These are phyloP conservation scores for Climacteris rufus DNA, from an alignment of 2,113 vertebrate genomes.

Conservation along the genomic window DNA sequence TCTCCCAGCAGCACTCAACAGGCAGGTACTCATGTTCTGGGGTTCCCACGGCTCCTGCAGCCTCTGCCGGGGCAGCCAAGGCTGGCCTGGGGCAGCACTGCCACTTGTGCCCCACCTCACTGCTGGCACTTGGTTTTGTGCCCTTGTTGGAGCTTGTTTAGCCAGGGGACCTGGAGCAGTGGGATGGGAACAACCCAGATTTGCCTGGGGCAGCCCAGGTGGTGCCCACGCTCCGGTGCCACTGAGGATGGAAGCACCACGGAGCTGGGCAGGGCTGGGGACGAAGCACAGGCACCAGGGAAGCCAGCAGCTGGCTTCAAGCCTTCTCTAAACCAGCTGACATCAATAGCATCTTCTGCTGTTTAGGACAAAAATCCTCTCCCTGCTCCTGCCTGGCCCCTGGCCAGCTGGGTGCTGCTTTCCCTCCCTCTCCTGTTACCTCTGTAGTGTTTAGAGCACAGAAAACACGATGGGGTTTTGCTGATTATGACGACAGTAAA, in stretches of 20 bases:
- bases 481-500: conserved; percentile 11
- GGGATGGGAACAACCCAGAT: not conserved
- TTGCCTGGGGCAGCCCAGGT: accelerated
- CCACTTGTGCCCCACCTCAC: not conserved
- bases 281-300: not conserved
- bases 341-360: not conserved
- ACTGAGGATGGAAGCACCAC: accelerated
- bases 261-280: not conserved
- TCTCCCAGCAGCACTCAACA: accelerated
- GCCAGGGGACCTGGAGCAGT: not conserved
- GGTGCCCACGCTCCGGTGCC: accelerated
- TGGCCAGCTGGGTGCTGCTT: not conserved
- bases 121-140: accelerated
- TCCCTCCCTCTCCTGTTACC: not conserved
- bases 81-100: not conserved
- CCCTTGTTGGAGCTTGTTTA: not conserved
- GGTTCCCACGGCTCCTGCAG: accelerated
- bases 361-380: not conserved
- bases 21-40: accelerated
- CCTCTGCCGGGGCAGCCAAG: not conserved
- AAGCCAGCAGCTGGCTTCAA: not conserved
- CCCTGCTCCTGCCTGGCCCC: not conserved
- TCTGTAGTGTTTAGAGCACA: not conserved
- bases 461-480: not conserved
- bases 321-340: not conserved